Evolutionary conservation across 2,888 invertebrate genomes (phyloP).

Genomic region (Amblyjoppa fuscipennis): DNA sequence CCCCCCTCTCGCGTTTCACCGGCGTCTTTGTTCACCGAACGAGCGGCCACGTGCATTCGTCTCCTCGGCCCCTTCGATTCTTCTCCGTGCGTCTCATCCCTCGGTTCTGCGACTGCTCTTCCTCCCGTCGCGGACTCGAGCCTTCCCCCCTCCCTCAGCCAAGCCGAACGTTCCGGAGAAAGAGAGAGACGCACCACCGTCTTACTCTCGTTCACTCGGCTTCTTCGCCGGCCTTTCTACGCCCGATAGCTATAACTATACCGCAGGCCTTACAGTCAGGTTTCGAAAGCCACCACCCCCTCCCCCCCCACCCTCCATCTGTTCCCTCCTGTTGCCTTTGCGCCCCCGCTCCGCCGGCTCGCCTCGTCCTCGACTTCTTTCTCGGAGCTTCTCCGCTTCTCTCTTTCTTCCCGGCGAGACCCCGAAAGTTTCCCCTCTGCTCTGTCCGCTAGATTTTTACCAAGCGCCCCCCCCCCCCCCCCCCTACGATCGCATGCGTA

Average conservation of each 20-base stretch:
- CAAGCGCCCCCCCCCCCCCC: conserved; percentile 59
- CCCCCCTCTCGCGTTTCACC: conserved; percentile 1
- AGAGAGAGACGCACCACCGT: neutral
- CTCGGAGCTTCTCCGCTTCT: conserved; percentile 10
- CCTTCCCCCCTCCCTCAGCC: neutral
- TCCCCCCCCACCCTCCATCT: neutral
- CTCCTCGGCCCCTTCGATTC: conserved; percentile 42
- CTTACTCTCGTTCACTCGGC: conserved; percentile 23
- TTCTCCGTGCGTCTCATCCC: conserved; percentile 39
- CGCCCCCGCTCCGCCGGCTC: conserved; percentile 5
- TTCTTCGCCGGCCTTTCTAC: conserved; percentile 14
- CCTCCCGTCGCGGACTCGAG: neutral
- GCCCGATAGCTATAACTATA: conserved; percentile 6
- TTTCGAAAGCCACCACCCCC: conserved; percentile 28
- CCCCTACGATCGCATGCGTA: conserved; percentile 68
- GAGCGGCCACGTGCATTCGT: conserved; percentile 63
- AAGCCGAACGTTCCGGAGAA: neutral
- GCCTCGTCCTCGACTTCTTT: conserved; percentile 43
- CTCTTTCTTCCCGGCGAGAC: neutral
- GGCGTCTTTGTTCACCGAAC: conserved; percentile 55
- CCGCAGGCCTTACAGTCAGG: conserved; percentile 26
- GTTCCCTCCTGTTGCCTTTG: conserved; percentile 28
- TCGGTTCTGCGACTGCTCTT: neutral
- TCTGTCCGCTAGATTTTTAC: conserved; percentile 73
- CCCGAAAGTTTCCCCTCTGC: conserved; percentile 63